Base-by-base conservation (phyloP, 2,888 invertebrate species). In the Notocelia uddmanniana region DNA sequence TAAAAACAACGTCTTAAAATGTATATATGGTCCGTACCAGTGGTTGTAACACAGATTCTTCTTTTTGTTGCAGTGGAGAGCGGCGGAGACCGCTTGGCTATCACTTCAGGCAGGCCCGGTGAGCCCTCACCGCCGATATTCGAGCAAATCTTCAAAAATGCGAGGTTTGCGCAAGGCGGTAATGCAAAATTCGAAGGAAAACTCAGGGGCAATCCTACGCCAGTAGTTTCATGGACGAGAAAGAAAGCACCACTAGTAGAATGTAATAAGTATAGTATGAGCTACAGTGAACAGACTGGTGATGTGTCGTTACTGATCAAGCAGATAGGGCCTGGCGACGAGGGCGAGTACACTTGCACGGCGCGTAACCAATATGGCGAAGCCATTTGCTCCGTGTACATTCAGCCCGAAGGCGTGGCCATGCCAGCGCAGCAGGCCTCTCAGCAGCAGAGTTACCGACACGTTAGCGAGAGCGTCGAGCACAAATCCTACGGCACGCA, bases 311-410 rank as follows among this genome's bases (percentile, higher is more conserved):
- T 99, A 81, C 96, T 98, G 81, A 99, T 99, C 85, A 97, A 97
- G 88, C 97, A 98, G 86, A 98, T 99, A 81, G 98, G 98, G 74
- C 98, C 98, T 70, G 98, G 98, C 66, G 98, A 99, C 90, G 98
- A 98, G 89, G 99, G 98, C 79, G 98, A 99, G 93, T 99, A 99
- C 89, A 98, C 98, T 1, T 98, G 98, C 90, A 97, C 97, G 74
- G 98, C 98, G 59, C 96, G 97, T 81, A 99, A 99, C 92, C 97
- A 98, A 86, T 98, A 98, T 83, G 99, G 99, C 74, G 98, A 99
- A 92, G 98, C 99, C 55, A 98, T 99, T 83, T 98, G 98, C 92
- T 98, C 98, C 74, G 98, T 98, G 67, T 98, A 97, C 89, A 98
- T 98, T 80, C 98, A 98, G 87, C 98, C 98, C 3, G 98, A 98